Conservation (phyloP, 2,113 vertebrate species). For the Pluvialis apricaria region DNA sequence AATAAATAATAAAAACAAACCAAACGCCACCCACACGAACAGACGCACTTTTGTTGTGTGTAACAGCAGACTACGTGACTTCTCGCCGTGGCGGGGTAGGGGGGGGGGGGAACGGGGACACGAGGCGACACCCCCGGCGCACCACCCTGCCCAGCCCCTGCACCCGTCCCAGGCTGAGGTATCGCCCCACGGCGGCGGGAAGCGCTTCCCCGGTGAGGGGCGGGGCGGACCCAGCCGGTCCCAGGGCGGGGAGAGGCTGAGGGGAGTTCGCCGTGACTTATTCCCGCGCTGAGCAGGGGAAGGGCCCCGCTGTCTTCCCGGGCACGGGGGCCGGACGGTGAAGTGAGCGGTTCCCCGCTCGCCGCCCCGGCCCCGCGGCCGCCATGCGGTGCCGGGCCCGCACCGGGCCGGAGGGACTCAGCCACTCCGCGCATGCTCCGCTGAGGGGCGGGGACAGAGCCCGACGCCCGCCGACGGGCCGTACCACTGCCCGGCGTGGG, state of each 20-base stretch:
- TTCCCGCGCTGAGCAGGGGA: neutral
- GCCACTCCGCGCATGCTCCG: accelerated
- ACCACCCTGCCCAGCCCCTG: accelerated
- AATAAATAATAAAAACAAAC: no score
- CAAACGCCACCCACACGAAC: no score
- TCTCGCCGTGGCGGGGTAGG: neutral
- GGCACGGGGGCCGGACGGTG: neutral
- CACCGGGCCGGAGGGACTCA: accelerated
- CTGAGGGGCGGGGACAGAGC: neutral
- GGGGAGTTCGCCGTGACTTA: accelerated
- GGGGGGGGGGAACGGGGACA: no score
- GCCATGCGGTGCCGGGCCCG: accelerated
- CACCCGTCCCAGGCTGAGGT: no score
- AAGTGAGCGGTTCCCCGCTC: accelerated
- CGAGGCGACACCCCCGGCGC: no score
- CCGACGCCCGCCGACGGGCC: neutral
- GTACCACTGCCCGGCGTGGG: neutral
- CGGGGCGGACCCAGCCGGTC: neutral
- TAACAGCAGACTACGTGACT: no score
- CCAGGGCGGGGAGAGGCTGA: neutral
- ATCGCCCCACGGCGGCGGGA: no score
- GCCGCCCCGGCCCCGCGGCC: accelerated
- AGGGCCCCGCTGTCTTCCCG: accelerated
- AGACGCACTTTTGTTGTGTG: accelerated
- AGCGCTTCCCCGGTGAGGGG: neutral